A percentile compares a stretch with the other conserved stretches of the same genome.
Conservation (phyloP, 2,888 invertebrate genomes). For the Philonicus albiceps region DNA sequence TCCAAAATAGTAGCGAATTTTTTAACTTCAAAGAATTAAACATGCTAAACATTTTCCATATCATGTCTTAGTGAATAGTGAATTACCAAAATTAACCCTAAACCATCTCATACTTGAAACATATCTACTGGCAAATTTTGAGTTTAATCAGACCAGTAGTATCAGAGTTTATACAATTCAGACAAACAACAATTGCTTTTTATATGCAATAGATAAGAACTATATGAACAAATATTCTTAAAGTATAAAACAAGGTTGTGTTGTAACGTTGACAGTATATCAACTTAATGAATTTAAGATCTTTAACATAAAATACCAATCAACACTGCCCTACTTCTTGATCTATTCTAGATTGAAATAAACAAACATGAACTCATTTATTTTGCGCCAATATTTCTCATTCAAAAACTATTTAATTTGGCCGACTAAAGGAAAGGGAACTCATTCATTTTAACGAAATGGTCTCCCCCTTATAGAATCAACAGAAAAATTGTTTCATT, state of each 20-base stretch:
- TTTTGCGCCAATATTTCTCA: neutral
- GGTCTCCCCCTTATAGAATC: neutral
- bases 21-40: too few relatives aligned
- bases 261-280: neutral
- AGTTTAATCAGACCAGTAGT: too few relatives aligned
- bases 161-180: too few relatives aligned
- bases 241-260: neutral
- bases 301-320: neutral
- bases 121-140: too few relatives aligned
- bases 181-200: too few relatives aligned
- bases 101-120: too few relatives aligned
- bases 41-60: too few relatives aligned
- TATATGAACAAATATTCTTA: too few relatives aligned
- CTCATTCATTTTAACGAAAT: neutral
- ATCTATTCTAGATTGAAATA: neutral
- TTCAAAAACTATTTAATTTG: neutral
- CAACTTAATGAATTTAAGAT: neutral
- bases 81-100: too few relatives aligned
- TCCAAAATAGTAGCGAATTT: too few relatives aligned
- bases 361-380: neutral
- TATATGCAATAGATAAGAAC: too few relatives aligned
- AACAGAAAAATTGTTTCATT: neutral
- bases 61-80: too few relatives aligned
- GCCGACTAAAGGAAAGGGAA: neutral
- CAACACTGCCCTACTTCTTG: neutral